Evolutionary conservation across 1,140 invertebrate species (phyloP).

Genomic region (Bombus confusus): DNA sequence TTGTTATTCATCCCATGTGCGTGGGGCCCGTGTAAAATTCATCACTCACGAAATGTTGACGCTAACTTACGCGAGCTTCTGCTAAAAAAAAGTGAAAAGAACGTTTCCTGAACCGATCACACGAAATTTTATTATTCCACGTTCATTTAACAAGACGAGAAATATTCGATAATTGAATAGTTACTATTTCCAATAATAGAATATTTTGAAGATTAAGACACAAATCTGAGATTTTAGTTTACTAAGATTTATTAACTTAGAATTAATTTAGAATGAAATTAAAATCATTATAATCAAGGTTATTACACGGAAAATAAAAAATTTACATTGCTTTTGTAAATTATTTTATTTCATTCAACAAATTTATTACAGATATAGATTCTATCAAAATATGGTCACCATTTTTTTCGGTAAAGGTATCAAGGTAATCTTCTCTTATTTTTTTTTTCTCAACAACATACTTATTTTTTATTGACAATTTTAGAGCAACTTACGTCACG

Average conservation of each 20-base stretch:
- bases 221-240: neutral
- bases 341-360: neutral
- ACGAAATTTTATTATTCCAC: neutral
- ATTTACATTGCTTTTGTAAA: neutral
- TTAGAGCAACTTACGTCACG: neutral
- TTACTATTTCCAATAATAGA: neutral
- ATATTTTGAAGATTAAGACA: neutral
- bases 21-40: slow-evolving; percentile 22
- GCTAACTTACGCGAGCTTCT: slow-evolving; percentile 1
- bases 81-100: slow-evolving; percentile 9
- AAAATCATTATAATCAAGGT: neutral
- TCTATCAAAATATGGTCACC: neutral
- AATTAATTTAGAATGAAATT: neutral
- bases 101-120: neutral
- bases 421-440: slow-evolving; percentile 17
- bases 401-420: neutral
- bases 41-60: slow-evolving; percentile 8
- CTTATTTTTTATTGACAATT: slow-evolving; percentile 23
- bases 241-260: neutral
- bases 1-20: slow-evolving; percentile 27
- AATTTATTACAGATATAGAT: neutral
- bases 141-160: neutral
- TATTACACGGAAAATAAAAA: neutral
- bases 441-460: neutral
- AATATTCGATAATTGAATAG: neutral